phyloP scores from a whole-genome alignment of 2,797 vertebrate genomes.

The Pyrocephalus nanus region DNA sequence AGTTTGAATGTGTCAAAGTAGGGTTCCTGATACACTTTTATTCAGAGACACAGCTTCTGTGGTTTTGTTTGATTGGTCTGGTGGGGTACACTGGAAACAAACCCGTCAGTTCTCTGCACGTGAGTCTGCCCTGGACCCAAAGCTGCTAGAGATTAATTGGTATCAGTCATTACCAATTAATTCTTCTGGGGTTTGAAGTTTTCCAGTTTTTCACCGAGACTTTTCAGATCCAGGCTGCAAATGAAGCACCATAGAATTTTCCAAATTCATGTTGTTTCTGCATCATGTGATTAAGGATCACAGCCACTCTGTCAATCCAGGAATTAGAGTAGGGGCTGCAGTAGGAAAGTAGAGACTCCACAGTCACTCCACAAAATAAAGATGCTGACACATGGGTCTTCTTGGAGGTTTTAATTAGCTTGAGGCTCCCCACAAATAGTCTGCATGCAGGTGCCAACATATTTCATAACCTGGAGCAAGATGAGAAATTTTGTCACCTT shows the following conservation, averaged over 20 bases:
- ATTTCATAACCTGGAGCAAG: neutral
- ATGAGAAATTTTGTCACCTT: neutral
- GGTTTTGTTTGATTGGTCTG: neutral
- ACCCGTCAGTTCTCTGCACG: fast-evolving
- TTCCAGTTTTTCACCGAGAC: neutral
- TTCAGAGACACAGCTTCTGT: neutral
- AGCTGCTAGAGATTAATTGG: neutral
- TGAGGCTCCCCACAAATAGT: neutral
- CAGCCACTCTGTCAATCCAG: fast-evolving
- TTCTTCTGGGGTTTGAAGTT: neutral
- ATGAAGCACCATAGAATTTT: neutral
- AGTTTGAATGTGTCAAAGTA: neutral
- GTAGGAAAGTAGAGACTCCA: neutral
- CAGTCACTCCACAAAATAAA: neutral
- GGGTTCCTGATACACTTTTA: neutral
- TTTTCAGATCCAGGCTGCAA: neutral
- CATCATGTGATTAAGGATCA: neutral
- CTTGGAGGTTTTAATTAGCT: neutral
- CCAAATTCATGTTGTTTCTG: neutral
- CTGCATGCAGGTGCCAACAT: neutral
- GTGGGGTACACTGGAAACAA: neutral
- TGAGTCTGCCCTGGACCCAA: neutral
- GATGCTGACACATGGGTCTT: neutral
- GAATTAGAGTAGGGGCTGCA: fast-evolving
- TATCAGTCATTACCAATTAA: neutral